Conservation (phyloP, 2,888 invertebrate species). For the Cancer borealis region DNA sequence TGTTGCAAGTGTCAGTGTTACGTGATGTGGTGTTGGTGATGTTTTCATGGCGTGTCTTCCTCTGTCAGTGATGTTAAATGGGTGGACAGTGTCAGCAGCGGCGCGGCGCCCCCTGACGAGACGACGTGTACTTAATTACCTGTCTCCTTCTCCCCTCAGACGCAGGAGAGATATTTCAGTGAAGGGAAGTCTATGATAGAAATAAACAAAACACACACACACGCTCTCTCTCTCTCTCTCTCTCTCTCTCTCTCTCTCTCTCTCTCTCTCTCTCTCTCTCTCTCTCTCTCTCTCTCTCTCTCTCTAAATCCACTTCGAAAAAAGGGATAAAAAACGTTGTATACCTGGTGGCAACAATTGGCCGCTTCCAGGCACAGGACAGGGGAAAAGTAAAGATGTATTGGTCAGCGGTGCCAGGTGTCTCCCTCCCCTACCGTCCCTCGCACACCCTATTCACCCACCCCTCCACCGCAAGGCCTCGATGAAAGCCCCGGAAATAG, state of each 20-base stretch:
- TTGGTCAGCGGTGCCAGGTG: neutral
- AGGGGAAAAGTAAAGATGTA: slow-evolving; percentile 8
- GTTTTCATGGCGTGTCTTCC: neutral
- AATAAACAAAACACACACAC: neutral
- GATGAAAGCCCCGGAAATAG: slow-evolving; percentile 12
- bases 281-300: neutral
- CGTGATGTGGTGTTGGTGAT: neutral
- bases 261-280: no score
- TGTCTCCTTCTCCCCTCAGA: neutral
- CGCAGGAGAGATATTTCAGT: neutral
- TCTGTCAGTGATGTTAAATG: neutral
- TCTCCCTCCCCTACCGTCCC: neutral
- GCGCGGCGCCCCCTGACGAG: neutral
- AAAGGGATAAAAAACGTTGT: neutral
- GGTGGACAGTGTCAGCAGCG: neutral
- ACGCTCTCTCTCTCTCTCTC: no score
- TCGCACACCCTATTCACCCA: neutral
- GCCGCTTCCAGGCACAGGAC: slow-evolving; percentile 10
- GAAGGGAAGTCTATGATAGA: neutral
- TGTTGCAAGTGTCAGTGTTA: neutral
- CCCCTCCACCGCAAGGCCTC: neutral
- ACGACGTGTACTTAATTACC: neutral
- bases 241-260: no score
- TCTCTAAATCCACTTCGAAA: neutral
- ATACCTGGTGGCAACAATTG: slow-evolving; percentile 27